A percentile compares a stretch with the other conserved stretches of the same genome.
phyloP scores from a whole-genome alignment of 2,888 invertebrate genomes.

The Pseudococcus viburni region DNA sequence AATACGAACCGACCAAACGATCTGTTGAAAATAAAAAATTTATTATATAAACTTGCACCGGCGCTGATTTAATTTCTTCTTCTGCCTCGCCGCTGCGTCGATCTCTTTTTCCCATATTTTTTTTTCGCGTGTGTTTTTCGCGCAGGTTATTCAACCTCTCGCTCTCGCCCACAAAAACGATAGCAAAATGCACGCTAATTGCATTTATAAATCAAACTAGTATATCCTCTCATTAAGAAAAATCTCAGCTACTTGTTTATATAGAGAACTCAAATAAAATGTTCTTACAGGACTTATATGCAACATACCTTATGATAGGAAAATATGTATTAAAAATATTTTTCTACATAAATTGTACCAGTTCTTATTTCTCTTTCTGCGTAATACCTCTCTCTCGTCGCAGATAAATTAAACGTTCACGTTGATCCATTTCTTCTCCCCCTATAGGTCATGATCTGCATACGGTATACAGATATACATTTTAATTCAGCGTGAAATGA shows the following conservation, averaged over 20 bases:
- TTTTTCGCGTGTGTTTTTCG: background rate
- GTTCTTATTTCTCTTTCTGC: background rate
- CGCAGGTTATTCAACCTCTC: slow-evolving; percentile 49
- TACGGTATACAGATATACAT: background rate
- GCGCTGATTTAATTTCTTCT: slow-evolving; percentile 33
- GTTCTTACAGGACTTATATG: background rate
- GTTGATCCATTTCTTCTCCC: background rate
- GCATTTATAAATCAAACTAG: slow-evolving; percentile 58
- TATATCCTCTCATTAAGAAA: slow-evolving; percentile 54
- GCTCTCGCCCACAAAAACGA: slow-evolving; percentile 55
- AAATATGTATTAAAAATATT: slow-evolving; percentile 45
- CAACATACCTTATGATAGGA: slow-evolving; percentile 26
- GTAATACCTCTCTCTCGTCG: background rate
- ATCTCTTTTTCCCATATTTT: slow-evolving; percentile 7
- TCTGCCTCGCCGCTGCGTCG: background rate
- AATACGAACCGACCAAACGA: slow-evolving; percentile 22
- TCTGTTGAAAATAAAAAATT: slow-evolving; percentile 18
- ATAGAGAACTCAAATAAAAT: slow-evolving; percentile 12
- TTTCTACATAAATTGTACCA: slow-evolving; percentile 13
- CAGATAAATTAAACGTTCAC: slow-evolving; percentile 24
- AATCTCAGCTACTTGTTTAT: slow-evolving; percentile 54
- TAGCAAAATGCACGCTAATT: slow-evolving; percentile 57
- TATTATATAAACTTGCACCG: background rate
- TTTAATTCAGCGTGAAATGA: slow-evolving; percentile 54
- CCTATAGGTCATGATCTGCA: background rate